Conservation (phyloP, 1,140 invertebrate genomes). For the Pseudomyrmex gracilis region DNA sequence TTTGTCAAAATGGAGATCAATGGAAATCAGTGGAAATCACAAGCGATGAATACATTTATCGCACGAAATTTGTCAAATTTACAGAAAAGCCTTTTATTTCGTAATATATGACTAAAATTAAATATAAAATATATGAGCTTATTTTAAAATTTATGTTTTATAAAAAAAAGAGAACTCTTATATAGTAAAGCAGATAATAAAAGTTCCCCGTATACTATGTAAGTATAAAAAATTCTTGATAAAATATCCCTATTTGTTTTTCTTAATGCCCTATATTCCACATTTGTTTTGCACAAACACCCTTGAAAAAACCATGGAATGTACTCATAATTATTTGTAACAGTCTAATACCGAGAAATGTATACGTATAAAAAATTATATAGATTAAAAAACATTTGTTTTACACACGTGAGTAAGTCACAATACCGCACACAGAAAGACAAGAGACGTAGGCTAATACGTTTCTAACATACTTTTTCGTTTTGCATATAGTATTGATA, state of each 20-base stretch:
- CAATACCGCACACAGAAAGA: constrained; percentile 45
- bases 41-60: background rate
- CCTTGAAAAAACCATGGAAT: constrained; percentile 35
- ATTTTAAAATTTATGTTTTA: background rate
- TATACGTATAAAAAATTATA: constrained; percentile 10
- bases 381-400: constrained; percentile 34
- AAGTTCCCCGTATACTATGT: background rate
- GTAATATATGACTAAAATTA: background rate
- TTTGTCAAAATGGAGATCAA: background rate
- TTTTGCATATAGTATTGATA: background rate
- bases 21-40: background rate
- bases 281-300: constrained; percentile 36
- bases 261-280: constrained; percentile 52
- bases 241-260: constrained; percentile 42
- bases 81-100: background rate
- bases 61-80: background rate
- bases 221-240: constrained; percentile 17
- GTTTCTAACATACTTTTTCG: background rate
- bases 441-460: constrained; percentile 46
- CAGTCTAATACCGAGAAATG: constrained; percentile 25
- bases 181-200: background rate
- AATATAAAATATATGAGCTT: constrained; percentile 19
- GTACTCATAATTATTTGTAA: constrained; percentile 3
- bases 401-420: background rate
- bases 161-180: background rate